Percentiles rank a stretch among this genome's conserved stretches.
phyloP scores from a whole-genome alignment of 2,888 invertebrate genomes.

The Siphlonurus alternatus region DNA sequence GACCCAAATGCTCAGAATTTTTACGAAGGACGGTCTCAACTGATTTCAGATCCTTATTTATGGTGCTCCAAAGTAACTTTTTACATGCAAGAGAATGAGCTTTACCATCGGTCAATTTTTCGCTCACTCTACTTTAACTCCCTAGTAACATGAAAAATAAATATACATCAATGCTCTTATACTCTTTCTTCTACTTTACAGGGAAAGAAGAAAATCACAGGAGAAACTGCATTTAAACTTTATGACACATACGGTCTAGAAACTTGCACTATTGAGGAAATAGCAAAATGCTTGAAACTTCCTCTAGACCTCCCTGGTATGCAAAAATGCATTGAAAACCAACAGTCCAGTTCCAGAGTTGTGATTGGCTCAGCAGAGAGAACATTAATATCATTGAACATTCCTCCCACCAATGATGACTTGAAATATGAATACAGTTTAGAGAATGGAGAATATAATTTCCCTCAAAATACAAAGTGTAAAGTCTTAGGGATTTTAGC shows the following conservation, averaged over 20 bases:
- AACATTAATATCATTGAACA: not conserved
- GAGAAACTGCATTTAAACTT: conserved; percentile 50
- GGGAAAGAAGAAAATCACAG: conserved; percentile 34
- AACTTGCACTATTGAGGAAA: conserved; percentile 44
- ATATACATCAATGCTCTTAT: too few relatives aligned
- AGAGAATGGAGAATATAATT: conserved; percentile 30
- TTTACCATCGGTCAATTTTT: too few relatives aligned
- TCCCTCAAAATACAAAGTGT: conserved; percentile 30
- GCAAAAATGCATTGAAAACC: not conserved
- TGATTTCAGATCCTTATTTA: too few relatives aligned
- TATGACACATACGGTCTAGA: conserved; percentile 67
- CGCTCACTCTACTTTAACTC: too few relatives aligned
- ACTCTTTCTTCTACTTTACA: not conserved
- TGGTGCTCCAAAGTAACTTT: too few relatives aligned
- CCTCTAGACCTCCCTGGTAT: conserved; percentile 32
- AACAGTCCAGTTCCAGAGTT: not conserved
- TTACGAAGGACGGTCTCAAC: too few relatives aligned
- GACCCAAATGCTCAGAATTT: too few relatives aligned
- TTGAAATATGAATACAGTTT: conserved; percentile 44
- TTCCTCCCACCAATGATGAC: conserved; percentile 38
- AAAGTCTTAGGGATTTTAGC: conserved; percentile 23
- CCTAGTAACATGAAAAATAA: too few relatives aligned
- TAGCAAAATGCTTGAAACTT: conserved; percentile 45
- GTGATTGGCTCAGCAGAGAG: not conserved
- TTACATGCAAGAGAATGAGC: too few relatives aligned